A percentile compares a stretch with the other conserved stretches of the same genome.
Evolutionary conservation across 2,888 invertebrate species (phyloP).

Genomic region (Sepioteuthis lessoniana): DNA sequence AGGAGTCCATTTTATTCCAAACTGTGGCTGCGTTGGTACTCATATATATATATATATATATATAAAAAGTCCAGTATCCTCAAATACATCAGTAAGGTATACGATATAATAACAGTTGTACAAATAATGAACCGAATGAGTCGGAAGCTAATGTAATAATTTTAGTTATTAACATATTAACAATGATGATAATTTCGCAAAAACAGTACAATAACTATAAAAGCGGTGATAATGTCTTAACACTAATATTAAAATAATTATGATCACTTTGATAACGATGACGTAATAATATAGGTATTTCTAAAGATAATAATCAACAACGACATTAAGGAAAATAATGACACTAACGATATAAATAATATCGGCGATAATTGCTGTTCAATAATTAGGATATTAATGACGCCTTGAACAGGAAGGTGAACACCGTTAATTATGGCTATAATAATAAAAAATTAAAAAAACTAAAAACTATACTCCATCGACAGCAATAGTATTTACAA

Average conservation of each 20-base stretch:
- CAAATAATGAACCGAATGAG: background rate
- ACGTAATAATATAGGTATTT: background rate
- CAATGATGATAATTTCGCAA: background rate
- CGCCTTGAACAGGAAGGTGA: background rate
- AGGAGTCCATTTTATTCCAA: too few relatives aligned
- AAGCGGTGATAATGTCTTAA: background rate
- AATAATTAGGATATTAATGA: background rate
- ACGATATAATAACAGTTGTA: background rate
- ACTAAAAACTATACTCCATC: background rate
- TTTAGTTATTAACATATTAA: background rate
- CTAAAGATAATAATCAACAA: background rate
- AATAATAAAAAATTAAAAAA: background rate
- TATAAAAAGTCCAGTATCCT: too few relatives aligned
- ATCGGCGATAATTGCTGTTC: background rate
- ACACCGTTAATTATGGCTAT: background rate
- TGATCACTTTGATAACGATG: background rate
- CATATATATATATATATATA: too few relatives aligned
- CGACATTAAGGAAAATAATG: background rate
- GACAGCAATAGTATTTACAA: background rate
- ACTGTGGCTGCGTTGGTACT: too few relatives aligned
- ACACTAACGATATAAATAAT: conserved; percentile 17
- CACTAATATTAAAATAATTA: background rate
- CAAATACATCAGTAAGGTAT: background rate
- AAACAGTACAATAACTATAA: background rate
- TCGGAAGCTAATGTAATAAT: background rate